Conservation (phyloP, 2,888 invertebrate species). For the Aromia moschata region DNA sequence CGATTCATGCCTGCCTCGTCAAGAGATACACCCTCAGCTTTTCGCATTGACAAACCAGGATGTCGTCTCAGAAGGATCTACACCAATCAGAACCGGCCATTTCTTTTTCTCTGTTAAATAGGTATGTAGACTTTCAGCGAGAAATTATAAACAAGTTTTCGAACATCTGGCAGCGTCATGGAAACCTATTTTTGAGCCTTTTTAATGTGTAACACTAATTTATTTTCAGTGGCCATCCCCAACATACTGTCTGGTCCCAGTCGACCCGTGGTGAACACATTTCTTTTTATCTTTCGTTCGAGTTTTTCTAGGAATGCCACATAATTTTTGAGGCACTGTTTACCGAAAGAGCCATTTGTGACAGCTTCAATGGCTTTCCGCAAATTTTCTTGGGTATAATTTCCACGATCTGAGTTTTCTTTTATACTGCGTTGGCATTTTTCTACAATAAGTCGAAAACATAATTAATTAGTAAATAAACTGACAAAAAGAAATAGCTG, state of each 20-base stretch:
- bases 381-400: slow-evolving; percentile 11
- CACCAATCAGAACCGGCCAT: background rate
- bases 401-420: slow-evolving; percentile 4
- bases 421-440: background rate
- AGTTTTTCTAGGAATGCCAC: slow-evolving; percentile 12
- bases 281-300: no score
- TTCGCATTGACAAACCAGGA: background rate
- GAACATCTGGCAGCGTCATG: no score
- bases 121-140: background rate
- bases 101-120: background rate
- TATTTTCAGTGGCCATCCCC: no score
- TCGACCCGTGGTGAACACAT: no score
- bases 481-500: slow-evolving; percentile 1
- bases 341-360: slow-evolving; percentile 6
- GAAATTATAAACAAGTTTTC: no score
- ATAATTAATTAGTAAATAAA: background rate
- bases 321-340: slow-evolving; percentile 13
- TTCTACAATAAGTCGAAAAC: slow-evolving; percentile 1
- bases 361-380: slow-evolving; percentile 9
- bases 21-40: background rate
- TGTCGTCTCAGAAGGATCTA: background rate
- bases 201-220: no score
- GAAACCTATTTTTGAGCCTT: no score
- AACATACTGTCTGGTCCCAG: no score
- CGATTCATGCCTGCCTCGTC: background rate